Conservation (phyloP, 92 coral and sea anemone species). For the Hydrozoanthus gracilis region DNA sequence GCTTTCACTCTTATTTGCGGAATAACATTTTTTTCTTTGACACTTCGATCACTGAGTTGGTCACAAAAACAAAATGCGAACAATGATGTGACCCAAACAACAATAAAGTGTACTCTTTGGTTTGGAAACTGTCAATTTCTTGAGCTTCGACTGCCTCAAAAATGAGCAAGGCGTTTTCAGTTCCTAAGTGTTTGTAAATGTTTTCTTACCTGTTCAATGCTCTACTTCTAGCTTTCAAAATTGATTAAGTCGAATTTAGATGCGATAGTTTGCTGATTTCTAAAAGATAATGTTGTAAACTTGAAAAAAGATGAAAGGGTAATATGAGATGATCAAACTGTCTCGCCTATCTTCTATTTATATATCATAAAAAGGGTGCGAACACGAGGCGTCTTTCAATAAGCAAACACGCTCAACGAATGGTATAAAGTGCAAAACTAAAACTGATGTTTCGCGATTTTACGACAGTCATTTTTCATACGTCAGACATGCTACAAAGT, state of each 20-base stretch:
- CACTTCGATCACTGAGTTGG: conserved; percentile 3
- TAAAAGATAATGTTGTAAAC: conserved; percentile 33
- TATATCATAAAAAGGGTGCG: conserved; percentile 4
- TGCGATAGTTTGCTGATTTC: conserved; percentile 18
- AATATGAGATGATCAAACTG: neutral
- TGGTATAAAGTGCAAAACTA: neutral
- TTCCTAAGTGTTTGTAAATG: neutral
- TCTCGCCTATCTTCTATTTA: conserved; percentile 20
- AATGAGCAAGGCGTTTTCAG: neutral
- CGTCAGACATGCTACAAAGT: neutral
- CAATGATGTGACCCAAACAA: conserved; percentile 30
- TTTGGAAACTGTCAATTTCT: neutral
- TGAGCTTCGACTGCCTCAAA: neutral
- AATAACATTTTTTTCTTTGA: conserved; percentile 20
- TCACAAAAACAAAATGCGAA: neutral
- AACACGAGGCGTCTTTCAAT: conserved; percentile 46
- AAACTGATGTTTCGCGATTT: neutral
- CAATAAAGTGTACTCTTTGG: conserved; percentile 7
- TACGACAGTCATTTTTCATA: neutral
- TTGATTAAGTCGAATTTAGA: neutral
- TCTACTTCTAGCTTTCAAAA: conserved; percentile 8
- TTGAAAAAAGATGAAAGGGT: conserved; percentile 21
- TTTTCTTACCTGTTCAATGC: neutral
- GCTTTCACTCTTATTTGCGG: neutral
- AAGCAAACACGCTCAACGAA: neutral